A percentile compares a stretch with the other conserved stretches of the same genome.
Conservation (phyloP, 2,113 vertebrate species). For the Zootoca vivipara region DNA sequence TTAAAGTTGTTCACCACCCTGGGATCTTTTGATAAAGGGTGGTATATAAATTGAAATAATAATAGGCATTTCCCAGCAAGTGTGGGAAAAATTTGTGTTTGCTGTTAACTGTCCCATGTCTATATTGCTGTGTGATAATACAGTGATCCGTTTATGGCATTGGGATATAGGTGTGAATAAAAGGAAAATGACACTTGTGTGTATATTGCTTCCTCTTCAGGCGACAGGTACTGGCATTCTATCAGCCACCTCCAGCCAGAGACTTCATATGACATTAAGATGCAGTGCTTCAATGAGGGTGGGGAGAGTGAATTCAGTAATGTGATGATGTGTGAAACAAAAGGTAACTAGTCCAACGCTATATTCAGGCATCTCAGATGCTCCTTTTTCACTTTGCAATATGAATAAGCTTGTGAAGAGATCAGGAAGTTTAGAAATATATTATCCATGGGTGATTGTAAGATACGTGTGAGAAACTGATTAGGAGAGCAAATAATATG, state of each 20-base stretch:
- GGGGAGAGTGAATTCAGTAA: constrained; percentile 97
- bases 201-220: constrained; percentile 39
- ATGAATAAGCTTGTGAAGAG: neutral
- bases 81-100: neutral
- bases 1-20: no score
- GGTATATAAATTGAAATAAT: no score
- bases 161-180: neutral
- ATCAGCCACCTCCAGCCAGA: constrained; percentile 96
- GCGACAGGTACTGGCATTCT: constrained; percentile 94
- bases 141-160: neutral
- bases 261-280: constrained; percentile 97
- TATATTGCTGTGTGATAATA: neutral
- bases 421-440: neutral
- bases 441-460: neutral
- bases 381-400: neutral
- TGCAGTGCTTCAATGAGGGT: constrained; percentile 97
- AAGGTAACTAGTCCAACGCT: constrained; percentile 76
- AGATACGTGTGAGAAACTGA: neutral
- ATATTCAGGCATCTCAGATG: neutral
- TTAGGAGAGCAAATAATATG: neutral
- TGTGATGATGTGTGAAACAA: constrained; percentile 97
- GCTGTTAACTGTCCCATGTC: neutral
- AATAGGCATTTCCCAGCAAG: no score
- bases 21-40: no score
- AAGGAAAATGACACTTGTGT: rapidly evolving